phyloP scores from a whole-genome alignment of 2,113 vertebrate species.

The Burhinus oedicnemus region DNA sequence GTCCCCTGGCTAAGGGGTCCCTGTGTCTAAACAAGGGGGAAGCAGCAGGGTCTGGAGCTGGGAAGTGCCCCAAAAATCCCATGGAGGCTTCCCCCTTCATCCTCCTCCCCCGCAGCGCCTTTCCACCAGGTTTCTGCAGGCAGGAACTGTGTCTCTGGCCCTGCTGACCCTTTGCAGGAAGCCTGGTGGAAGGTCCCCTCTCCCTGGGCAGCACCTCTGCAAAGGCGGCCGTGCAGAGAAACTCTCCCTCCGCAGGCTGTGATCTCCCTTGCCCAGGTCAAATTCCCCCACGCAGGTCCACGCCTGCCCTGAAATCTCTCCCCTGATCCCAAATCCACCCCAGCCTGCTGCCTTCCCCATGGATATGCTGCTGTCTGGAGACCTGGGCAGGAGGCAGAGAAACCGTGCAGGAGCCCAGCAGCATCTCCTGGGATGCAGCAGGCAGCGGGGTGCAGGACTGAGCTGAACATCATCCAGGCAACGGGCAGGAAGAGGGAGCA shows the following conservation, averaged over 20 bases:
- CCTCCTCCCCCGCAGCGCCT: background rate
- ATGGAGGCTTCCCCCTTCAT: background rate
- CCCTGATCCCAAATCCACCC: background rate
- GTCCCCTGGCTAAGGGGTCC: background rate
- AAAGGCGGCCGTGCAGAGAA: accelerated
- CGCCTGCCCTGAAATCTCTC: background rate
- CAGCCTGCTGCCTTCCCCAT: background rate
- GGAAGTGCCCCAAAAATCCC: background rate
- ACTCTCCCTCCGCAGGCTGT: background rate
- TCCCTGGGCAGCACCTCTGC: background rate
- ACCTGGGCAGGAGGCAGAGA: background rate
- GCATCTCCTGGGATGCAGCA: background rate
- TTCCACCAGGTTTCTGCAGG: background rate
- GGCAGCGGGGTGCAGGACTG: background rate
- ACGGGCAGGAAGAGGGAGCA: background rate
- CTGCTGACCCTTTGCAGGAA: background rate
- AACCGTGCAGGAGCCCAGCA: accelerated
- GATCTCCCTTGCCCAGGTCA: background rate
- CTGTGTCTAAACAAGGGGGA: background rate
- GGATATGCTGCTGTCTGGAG: background rate
- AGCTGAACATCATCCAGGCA: background rate
- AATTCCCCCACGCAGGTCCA: background rate
- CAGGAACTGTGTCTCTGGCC: background rate
- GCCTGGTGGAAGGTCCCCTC: background rate
- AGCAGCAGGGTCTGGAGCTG: background rate